Evolutionary conservation across 2,797 vertebrate genomes (phyloP), one percentile per base, ranked within the genome.

Genomic region (Lutjanus argentimaculatus): DNA sequence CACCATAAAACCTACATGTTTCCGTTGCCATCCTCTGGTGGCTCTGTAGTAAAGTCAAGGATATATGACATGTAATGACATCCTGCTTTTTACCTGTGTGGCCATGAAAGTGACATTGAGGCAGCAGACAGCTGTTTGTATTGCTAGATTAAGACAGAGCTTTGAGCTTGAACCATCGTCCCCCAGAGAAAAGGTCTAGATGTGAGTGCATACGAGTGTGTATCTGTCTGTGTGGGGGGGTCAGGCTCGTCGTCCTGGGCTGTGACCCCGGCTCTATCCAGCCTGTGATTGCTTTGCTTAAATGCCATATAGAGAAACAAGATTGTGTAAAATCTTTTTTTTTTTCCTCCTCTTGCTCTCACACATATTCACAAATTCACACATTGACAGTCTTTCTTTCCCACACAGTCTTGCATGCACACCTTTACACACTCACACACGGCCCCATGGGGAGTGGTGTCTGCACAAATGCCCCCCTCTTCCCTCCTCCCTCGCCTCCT

Each of bases 381-480:
- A 93, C 92, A 77, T 87, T 92, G 89, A 85, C 88, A 86, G 77
- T 85, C 83, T 75, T 86, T 83, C 87, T 89, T 91, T 92, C 85
- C 88, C 86, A 86, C 88, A 93, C 84, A 82, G 84, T 85, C 84
- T 88, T 85, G 80, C 88, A 71, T 85, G 78, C 88, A 90, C 90
- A 94, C 89, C 89, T 91, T 90, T 92, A 88, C 89, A 89, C 87
- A 87, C 89, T 89, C 88, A 52, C 90, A 88, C 83, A 86, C 59
- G 84, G 87, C 90, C 92, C 94, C 86, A 82, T 88, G 87, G 93
- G 93, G 89, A 94, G 90, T 85, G 85, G 85, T 89, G 92, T 93
- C 92, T 91, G 88, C 88, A 92, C 89, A 88, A 89, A 93, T 85
- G 81, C 88, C 85, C 86, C 85, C 85, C 48, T 30, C 70, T 59